Percentiles rank a stretch among this genome's conserved stretches.
Evolutionary conservation across 2,888 invertebrate genomes (phyloP).

Genomic region (Tyria jacobaeae): DNA sequence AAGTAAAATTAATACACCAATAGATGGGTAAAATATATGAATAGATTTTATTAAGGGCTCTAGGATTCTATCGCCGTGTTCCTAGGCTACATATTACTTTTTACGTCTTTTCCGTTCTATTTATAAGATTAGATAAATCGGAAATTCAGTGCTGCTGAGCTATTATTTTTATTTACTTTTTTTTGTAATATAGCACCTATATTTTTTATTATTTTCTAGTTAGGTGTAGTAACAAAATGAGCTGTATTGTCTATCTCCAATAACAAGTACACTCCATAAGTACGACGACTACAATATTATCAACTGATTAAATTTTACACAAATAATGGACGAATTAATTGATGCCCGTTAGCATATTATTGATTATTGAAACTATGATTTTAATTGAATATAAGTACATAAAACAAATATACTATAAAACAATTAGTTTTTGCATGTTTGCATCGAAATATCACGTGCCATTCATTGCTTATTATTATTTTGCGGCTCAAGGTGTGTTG

Average conservation of each 20-base stretch:
- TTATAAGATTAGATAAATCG: slow-evolving; percentile 65
- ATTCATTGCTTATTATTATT: slow-evolving; percentile 48
- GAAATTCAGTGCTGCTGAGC: slow-evolving; percentile 73
- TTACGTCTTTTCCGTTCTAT: slow-evolving; percentile 51
- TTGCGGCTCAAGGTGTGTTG: slow-evolving; percentile 29
- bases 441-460: slow-evolving; percentile 59
- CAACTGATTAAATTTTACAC: slow-evolving; percentile 53
- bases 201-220: slow-evolving; percentile 76
- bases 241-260: slow-evolving; percentile 56
- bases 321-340: slow-evolving; percentile 48
- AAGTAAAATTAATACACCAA: slow-evolving; percentile 81
- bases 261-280: slow-evolving; percentile 64
- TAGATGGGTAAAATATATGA: slow-evolving; percentile 69
- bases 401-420: slow-evolving; percentile 31
- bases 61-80: slow-evolving; percentile 77
- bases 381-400: slow-evolving; percentile 53
- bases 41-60: slow-evolving; percentile 77
- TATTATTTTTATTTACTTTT: slow-evolving; percentile 76
- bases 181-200: slow-evolving; percentile 78
- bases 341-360: slow-evolving; percentile 50
- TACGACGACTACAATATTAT: slow-evolving; percentile 56
- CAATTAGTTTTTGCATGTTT: slow-evolving; percentile 46
- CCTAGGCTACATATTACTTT: slow-evolving; percentile 67
- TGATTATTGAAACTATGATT: slow-evolving; percentile 48
- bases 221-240: slow-evolving; percentile 67